phyloP scores from a whole-genome alignment of 2,888 invertebrate species.

The Eilema depressum region DNA sequence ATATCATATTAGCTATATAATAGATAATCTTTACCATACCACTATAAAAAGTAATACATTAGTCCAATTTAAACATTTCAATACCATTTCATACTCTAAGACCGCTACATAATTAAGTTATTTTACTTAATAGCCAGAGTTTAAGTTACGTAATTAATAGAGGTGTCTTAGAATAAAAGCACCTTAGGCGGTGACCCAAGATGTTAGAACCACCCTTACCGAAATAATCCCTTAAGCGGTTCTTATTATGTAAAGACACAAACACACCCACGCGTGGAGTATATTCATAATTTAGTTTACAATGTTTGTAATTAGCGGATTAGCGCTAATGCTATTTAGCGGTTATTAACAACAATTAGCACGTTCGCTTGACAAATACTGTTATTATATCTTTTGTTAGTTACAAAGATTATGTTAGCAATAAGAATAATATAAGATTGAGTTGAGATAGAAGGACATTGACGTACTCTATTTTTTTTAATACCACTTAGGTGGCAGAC shows the following conservation, averaged over 20 bases:
- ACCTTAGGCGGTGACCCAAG: slow-evolving; percentile 29
- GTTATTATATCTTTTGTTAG: no score
- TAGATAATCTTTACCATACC: neutral
- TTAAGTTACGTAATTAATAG: slow-evolving; percentile 18
- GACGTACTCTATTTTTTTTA: no score
- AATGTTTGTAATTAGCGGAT: slow-evolving; percentile 8
- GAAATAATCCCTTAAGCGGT: slow-evolving; percentile 25
- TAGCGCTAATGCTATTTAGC: slow-evolving; percentile 3
- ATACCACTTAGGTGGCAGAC: no score
- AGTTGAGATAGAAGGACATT: neutral
- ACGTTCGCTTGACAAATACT: neutral
- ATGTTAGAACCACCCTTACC: slow-evolving; percentile 13
- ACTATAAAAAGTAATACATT: neutral
- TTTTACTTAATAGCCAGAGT: neutral
- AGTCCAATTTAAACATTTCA: neutral
- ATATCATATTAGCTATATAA: no score
- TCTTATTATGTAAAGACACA: slow-evolving; percentile 18
- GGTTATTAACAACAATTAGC: neutral
- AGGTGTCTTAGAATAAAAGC: slow-evolving; percentile 14
- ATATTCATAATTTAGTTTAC: slow-evolving; percentile 5
- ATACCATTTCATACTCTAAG: neutral
- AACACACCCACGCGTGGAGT: slow-evolving; percentile 1
- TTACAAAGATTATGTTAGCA: neutral
- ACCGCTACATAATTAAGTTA: neutral
- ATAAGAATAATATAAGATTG: neutral